A percentile compares a stretch with the other conserved stretches of the same genome.
These are phyloP conservation scores for Tethea ocularis DNA, from an alignment of 2,888 invertebrate genomes.

Conservation along the genomic window DNA sequence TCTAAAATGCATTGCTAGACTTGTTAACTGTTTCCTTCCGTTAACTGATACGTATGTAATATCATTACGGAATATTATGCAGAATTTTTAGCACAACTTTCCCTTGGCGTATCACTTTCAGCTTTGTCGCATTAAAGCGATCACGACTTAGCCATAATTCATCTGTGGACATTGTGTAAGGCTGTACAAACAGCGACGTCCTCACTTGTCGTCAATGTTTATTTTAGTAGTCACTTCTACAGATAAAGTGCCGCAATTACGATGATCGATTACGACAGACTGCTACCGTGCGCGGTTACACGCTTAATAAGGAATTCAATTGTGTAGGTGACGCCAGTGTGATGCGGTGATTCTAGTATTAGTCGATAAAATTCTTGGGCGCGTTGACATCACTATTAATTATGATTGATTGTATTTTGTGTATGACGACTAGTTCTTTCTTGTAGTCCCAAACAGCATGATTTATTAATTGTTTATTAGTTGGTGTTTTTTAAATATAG, in stretches of 20 bases:
- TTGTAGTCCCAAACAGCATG: background rate
- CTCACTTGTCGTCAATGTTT: slow-evolving; percentile 67
- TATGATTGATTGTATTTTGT: slow-evolving; percentile 59
- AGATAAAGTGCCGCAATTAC: slow-evolving; percentile 56
- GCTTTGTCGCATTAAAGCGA: slow-evolving; percentile 42
- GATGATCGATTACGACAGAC: slow-evolving; percentile 72
- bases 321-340: slow-evolving; percentile 46
- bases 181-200: slow-evolving; percentile 59
- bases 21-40: slow-evolving; percentile 54
- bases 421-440: slow-evolving; percentile 34
- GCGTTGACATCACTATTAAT: slow-evolving; percentile 62
- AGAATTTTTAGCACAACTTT: slow-evolving; percentile 48
- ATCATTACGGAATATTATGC: too few relatives aligned
- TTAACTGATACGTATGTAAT: slow-evolving; percentile 28
- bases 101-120: slow-evolving; percentile 45
- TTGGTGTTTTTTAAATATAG: too few relatives aligned
- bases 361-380: slow-evolving; percentile 60
- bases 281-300: slow-evolving; percentile 55
- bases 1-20: slow-evolving; percentile 57
- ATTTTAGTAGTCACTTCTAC: slow-evolving; percentile 47
- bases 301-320: slow-evolving; percentile 54
- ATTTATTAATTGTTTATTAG: background rate
- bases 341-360: slow-evolving; percentile 42
- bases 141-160: slow-evolving; percentile 46
- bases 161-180: slow-evolving; percentile 45